Conservation (phyloP, 2,888 invertebrate species). For the Orchesella flavescens region DNA sequence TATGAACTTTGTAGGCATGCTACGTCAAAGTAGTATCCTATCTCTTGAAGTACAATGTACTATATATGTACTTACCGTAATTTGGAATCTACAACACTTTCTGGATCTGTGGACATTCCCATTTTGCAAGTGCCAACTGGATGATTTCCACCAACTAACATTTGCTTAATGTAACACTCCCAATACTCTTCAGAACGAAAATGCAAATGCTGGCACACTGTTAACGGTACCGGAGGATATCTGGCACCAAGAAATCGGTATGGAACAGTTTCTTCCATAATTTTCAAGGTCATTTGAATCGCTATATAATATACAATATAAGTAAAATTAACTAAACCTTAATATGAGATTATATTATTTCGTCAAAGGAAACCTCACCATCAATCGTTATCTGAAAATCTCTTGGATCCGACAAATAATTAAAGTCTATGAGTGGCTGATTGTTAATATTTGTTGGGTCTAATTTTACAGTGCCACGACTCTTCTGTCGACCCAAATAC, state of each 20-base stretch:
- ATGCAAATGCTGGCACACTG: conserved; percentile 15
- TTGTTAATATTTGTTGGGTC: conserved; percentile 28
- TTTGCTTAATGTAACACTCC: conserved; percentile 43
- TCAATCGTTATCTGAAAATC: conserved; percentile 56
- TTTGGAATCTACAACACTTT: conserved; percentile 43
- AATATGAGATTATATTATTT: too few species aligned
- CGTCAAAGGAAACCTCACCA: too few species aligned
- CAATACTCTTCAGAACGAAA: conserved; percentile 46
- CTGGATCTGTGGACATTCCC: conserved; percentile 6
- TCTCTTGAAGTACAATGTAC: too few species aligned
- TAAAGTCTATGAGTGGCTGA: conserved; percentile 56
- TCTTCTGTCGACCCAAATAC: conserved; percentile 53
- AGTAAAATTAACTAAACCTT: too few species aligned
- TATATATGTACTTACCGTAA: conserved; percentile 28
- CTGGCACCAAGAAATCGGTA: conserved; percentile 35
- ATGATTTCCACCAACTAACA: conserved; percentile 33
- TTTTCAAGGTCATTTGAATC: conserved; percentile 30
- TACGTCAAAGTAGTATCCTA: too few species aligned
- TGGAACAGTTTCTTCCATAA: conserved; percentile 37
- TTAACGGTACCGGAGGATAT: conserved; percentile 10
- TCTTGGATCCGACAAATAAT: conserved; percentile 50
- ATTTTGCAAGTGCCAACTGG: conserved; percentile 42
- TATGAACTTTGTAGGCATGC: too few species aligned
- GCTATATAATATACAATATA: conserved; percentile 5
- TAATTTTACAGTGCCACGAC: conserved; percentile 52